Evolutionary conservation across 1,140 invertebrate species (phyloP), one percentile per base, ranked within the genome.

Genomic region (Papilio polytes): DNA sequence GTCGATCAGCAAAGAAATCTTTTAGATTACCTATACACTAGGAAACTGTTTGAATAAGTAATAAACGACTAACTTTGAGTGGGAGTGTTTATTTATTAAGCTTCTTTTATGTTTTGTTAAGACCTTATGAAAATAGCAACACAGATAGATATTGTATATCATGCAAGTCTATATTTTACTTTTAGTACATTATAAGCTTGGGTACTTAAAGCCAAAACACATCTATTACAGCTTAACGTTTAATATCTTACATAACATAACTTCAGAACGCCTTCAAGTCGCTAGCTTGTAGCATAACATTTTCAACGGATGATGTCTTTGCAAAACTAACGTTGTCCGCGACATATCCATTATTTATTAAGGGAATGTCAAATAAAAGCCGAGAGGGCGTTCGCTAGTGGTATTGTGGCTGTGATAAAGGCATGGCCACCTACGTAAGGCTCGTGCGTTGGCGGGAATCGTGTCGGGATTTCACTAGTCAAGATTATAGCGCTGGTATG

Each of bases 281-380:
- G 48, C 76, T 31, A 26, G 51, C 76, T 59, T 59, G 76, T 59
- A 36, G 9, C 36, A 74, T 70, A 81, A 77, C 44, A 78, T 70
- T 81, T 78, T 63, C 66, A 63, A 66, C 76, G 76, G 51, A 63
- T 22, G 77, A 78, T 78, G 77, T 78, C 77, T 78, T 59, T 63
- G 77, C 31, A 78, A 78, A 76, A 76, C 74, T 76, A 48, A 76
- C 74, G 74, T 76, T 78, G 53, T 76, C 78, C 76, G 66, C 48
- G 81, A 85, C 85, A 86, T 85, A 87, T 88, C 80, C 85, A 85
- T 88, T 89, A 92, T 92, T 90, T 93, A 92, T 91, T 86, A 89
- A 88, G 87, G 85, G 83, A 82, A 88, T 82, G 85, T 89, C 88
- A 85, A 93, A 91, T 93, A 92, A 92, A 93, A 90, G 90, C 84